A percentile compares a stretch with the other conserved stretches of the same genome.
Evolutionary conservation across 2,888 invertebrate genomes (phyloP).

Genomic region (Diplolepis rosae): DNA sequence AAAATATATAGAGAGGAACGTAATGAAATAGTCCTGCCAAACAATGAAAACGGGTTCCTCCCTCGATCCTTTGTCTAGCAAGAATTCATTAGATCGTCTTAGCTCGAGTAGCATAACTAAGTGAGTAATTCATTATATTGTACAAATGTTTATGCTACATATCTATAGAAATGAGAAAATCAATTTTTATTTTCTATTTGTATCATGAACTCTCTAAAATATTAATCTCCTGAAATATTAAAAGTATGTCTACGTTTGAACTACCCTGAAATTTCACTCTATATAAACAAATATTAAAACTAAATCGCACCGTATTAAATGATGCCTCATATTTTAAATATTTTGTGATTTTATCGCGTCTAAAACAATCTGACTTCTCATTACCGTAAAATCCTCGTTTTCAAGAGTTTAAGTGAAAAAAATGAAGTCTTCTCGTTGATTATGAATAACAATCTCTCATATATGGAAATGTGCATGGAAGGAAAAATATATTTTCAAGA

Average conservation of each 20-base stretch:
- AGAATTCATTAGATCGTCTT: constrained; percentile 28
- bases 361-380: neutral
- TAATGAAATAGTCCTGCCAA: constrained; percentile 26
- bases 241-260: too few species aligned
- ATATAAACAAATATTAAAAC: too few species aligned
- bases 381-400: neutral
- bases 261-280: too few species aligned
- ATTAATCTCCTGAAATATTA: neutral
- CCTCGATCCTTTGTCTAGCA: constrained; percentile 23
- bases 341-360: neutral
- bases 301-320: too few species aligned
- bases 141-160: neutral
- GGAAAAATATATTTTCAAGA: constrained; percentile 22
- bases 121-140: constrained; percentile 2
- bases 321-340: neutral
- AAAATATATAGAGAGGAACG: constrained; percentile 15
- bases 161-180: neutral
- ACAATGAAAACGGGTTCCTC: constrained; percentile 7
- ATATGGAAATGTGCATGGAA: constrained; percentile 6
- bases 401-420: neutral
- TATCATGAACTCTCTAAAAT: neutral
- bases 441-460: constrained; percentile 9
- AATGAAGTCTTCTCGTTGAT: constrained; percentile 4
- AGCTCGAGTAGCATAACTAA: constrained; percentile 5
- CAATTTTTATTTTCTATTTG: neutral